A percentile compares a stretch with the other conserved stretches of the same genome.
Conservation (phyloP, 2,888 invertebrate species). For the Autographa gamma region DNA sequence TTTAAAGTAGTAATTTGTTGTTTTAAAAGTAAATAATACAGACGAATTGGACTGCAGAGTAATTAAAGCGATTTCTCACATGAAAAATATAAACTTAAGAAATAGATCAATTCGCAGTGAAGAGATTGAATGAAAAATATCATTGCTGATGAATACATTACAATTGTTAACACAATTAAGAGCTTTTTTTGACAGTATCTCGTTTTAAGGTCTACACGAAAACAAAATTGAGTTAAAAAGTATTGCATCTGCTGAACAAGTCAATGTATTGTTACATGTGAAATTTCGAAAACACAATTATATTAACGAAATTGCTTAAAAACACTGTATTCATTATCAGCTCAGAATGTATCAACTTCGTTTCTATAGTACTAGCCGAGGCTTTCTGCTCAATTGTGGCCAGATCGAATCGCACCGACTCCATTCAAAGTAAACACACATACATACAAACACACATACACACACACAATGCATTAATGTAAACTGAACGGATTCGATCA, state of each 20-base stretch:
- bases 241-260: too few relatives aligned
- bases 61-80: not conserved
- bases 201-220: too few relatives aligned
- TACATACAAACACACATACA: too few relatives aligned
- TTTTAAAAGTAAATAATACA: not conserved
- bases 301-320: not conserved
- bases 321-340: not conserved
- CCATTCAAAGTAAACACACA: not conserved
- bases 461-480: not conserved
- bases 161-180: too few relatives aligned
- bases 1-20: not conserved
- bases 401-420: not conserved
- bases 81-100: too few relatives aligned
- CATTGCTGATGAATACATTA: too few relatives aligned
- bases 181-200: too few relatives aligned
- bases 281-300: slow-evolving; percentile 21
- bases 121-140: too few relatives aligned
- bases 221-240: too few relatives aligned
- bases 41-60: not conserved
- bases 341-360: not conserved
- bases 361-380: not conserved
- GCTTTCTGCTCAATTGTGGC: not conserved
- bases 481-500: slow-evolving; percentile 4
- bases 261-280: too few relatives aligned
- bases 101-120: not conserved